Evolutionary conservation across 1,140 invertebrate species (phyloP).

Genomic region (Portunus trituberculatus): DNA sequence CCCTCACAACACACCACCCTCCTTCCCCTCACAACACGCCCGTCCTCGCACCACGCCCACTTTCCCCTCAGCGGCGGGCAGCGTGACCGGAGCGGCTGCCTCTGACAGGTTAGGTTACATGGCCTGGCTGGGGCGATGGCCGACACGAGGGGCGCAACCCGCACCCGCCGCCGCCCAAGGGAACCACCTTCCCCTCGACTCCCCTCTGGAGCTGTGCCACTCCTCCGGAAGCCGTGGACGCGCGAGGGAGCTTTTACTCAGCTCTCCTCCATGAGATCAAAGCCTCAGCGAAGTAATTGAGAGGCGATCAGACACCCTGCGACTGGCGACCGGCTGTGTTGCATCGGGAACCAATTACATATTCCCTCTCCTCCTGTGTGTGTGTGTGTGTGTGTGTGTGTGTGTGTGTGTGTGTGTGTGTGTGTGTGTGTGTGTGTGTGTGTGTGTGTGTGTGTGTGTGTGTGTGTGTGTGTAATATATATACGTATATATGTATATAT

Average conservation of each 20-base stretch:
- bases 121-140: background rate
- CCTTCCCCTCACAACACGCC: background rate
- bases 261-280: background rate
- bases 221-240: constrained; percentile 13
- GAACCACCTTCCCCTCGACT: background rate
- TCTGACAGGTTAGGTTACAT: constrained; percentile 69
- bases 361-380: background rate
- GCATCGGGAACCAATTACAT: background rate
- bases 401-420: too few relatives aligned
- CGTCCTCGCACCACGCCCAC: constrained; percentile 32
- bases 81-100: constrained; percentile 62
- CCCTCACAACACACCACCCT: background rate
- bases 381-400: too few relatives aligned
- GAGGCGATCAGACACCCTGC: constrained; percentile 5
- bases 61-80: constrained; percentile 35
- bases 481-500: too few relatives aligned
- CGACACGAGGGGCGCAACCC: constrained; percentile 50
- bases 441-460: too few relatives aligned
- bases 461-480: too few relatives aligned
- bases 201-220: background rate
- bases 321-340: background rate
- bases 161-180: background rate
- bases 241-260: background rate
- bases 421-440: too few relatives aligned
- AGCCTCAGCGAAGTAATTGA: background rate